A percentile compares a stretch with the other conserved stretches of the same genome.
phyloP scores from a whole-genome alignment of 2,797 vertebrate species.

The Gephyroberyx darwinii region DNA sequence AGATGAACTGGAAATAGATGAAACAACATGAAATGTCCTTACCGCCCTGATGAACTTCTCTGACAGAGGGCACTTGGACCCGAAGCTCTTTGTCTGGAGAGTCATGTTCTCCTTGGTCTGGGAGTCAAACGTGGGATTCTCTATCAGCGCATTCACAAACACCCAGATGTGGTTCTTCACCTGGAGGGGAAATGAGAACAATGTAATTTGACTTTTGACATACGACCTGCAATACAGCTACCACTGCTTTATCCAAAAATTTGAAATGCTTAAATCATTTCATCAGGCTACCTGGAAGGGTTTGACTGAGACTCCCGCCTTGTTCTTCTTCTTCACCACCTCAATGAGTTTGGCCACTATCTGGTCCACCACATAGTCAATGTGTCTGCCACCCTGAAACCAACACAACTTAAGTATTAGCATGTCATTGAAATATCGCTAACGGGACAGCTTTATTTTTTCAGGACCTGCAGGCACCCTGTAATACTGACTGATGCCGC shows the following conservation, averaged over 20 bases:
- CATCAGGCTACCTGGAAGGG: constrained; percentile 87
- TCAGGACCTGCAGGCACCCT: too few species aligned
- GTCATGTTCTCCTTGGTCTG: constrained; percentile 96
- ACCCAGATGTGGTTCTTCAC: constrained; percentile 95
- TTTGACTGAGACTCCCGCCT: constrained; percentile 92
- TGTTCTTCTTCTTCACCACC: constrained; percentile 94
- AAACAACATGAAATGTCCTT: constrained; percentile 67
- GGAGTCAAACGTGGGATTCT: constrained; percentile 92
- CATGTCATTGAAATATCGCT: not conserved
- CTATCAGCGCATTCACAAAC: constrained; percentile 91
- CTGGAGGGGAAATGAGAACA: constrained; percentile 72
- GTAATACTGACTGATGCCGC: too few species aligned
- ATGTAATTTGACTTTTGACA: not conserved
- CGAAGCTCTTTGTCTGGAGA: constrained; percentile 91
- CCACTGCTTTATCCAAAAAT: not conserved
- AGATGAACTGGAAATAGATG: not conserved
- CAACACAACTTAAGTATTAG: not conserved
- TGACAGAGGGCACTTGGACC: constrained; percentile 90
- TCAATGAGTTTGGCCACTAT: constrained; percentile 91
- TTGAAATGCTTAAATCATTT: not conserved
- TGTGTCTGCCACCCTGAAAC: constrained; percentile 82
- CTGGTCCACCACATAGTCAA: constrained; percentile 85
- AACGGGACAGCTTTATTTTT: too few species aligned
- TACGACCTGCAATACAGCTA: not conserved
- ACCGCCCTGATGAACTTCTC: constrained; percentile 97